Conservation (phyloP, 2,797 vertebrate species). For the Hemitrygon akajei region DNA sequence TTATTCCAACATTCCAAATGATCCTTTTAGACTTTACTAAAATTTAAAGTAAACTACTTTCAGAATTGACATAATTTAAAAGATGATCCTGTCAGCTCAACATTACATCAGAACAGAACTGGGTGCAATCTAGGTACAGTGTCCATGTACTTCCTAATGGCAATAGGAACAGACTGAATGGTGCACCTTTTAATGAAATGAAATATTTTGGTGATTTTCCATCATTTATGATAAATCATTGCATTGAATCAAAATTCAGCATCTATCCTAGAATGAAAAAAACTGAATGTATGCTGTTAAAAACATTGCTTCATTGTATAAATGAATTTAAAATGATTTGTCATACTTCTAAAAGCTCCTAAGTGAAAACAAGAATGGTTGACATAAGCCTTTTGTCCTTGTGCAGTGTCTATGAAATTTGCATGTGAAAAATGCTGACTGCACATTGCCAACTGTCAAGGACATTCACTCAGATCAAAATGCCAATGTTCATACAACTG, state of each 20-base stretch:
- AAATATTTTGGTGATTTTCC: neutral
- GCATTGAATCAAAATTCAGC: neutral
- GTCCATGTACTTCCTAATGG: neutral
- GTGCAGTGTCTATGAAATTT: neutral
- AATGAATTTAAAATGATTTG: neutral
- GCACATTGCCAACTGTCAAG: neutral
- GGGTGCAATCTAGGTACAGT: neutral
- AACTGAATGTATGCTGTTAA: neutral
- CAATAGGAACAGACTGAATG: neutral
- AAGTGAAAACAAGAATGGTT: neutral
- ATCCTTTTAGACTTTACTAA: neutral
- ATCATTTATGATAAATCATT: neutral
- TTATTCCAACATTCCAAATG: neutral
- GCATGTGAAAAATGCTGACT: slow-evolving; percentile 7
- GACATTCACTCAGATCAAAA: neutral
- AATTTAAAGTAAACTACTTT: neutral
- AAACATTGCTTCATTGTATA: neutral
- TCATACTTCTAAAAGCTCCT: neutral
- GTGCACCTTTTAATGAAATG: neutral
- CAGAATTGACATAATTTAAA: neutral
- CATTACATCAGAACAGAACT: neutral
- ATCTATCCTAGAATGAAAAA: neutral
- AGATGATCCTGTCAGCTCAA: neutral
- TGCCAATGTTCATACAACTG: neutral
- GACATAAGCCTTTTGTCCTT: slow-evolving; percentile 26